Conservation (phyloP, 2,113 vertebrate genomes). For the Coreoperca whiteheadi region DNA sequence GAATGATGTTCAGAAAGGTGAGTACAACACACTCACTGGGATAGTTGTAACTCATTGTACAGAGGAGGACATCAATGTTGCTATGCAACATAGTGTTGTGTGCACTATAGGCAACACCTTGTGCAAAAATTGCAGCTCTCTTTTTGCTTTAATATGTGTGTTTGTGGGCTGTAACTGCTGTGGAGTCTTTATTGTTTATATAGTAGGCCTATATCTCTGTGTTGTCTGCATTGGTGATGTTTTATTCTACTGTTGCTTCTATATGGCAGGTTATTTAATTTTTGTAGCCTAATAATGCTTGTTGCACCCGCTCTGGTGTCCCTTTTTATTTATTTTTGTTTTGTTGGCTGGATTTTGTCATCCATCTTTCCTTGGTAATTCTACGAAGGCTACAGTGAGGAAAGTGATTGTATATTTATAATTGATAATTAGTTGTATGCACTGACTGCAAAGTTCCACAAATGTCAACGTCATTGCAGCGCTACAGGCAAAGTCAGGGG, state of each 20-base stretch:
- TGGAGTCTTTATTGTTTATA: background rate
- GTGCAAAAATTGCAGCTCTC: too few relatives aligned
- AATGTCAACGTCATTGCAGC: too few relatives aligned
- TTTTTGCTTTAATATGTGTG: background rate
- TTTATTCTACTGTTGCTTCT: background rate
- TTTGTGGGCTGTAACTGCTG: background rate
- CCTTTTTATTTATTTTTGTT: background rate
- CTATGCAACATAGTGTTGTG: background rate
- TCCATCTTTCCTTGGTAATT: background rate
- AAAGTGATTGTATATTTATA: background rate
- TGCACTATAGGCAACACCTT: too few relatives aligned
- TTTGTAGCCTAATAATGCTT: background rate
- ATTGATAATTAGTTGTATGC: background rate
- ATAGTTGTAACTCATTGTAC: too few relatives aligned
- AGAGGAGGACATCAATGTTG: too few relatives aligned
- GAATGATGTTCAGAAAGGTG: background rate
- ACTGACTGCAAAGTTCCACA: background rate
- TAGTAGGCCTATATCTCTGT: background rate
- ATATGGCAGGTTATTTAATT: too few relatives aligned
- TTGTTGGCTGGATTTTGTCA: background rate
- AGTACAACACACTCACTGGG: background rate
- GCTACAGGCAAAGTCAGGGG: background rate
- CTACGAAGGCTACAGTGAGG: background rate
- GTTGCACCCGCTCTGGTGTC: background rate
- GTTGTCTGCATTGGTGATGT: background rate